Percentiles rank a stretch among this genome's conserved stretches.
Evolutionary conservation across 92 coral and sea anemone species (phyloP).

Genomic region (Meandrina meandrites): DNA sequence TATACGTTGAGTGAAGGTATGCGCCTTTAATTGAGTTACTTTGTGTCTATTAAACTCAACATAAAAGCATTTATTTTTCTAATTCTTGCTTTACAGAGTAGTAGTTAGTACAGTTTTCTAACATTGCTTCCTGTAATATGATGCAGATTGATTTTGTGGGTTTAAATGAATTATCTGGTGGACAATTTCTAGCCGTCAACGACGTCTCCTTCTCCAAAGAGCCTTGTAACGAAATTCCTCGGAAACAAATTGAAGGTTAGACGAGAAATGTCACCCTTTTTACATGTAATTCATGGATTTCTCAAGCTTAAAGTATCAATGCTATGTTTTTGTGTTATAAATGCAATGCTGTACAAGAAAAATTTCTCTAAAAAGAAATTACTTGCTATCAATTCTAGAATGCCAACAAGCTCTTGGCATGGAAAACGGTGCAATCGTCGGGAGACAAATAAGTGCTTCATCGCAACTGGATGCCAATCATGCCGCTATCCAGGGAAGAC

Average conservation of each 20-base stretch:
- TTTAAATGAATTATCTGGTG: conserved; percentile 2
- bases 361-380: neutral
- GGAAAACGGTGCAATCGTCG: neutral
- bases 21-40: neutral
- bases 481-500: neutral
- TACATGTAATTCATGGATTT: neutral
- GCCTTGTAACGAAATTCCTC: conserved; percentile 39
- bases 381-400: neutral
- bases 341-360: neutral
- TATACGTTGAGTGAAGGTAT: conserved; percentile 33
- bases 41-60: too few species aligned
- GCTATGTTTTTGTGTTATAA: too few species aligned
- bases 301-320: neutral
- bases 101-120: neutral
- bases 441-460: neutral
- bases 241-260: neutral
- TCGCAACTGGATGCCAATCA: neutral
- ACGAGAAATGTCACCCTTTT: neutral
- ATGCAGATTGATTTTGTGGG: conserved; percentile 5
- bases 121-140: neutral
- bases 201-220: conserved; percentile 50
- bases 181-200: conserved; percentile 18
- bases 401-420: neutral
- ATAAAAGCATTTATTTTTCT: too few species aligned
- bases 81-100: too few species aligned